phyloP scores from a whole-genome alignment of 2,888 invertebrate genomes.

The Agriopis marginaria region DNA sequence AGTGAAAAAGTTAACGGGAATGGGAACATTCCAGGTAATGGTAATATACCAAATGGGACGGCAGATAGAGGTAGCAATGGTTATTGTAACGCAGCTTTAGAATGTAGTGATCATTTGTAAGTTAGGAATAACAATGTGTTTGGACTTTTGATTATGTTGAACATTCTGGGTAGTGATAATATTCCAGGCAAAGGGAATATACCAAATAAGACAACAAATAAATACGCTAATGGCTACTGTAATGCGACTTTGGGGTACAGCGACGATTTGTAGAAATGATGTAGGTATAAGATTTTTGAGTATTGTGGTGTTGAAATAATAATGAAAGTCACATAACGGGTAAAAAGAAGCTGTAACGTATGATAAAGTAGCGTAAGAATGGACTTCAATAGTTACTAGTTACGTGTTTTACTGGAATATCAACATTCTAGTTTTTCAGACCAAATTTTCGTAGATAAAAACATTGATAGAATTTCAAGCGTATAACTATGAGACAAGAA shows the following conservation, averaged over 20 bases:
- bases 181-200: neutral
- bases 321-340: conserved; percentile 19
- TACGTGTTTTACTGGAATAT: neutral
- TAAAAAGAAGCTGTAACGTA: conserved; percentile 5
- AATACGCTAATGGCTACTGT: neutral
- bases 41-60: conserved; percentile 40
- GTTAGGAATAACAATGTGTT: conserved; percentile 10
- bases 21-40: conserved; percentile 38
- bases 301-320: neutral
- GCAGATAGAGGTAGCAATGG: conserved; percentile 63
- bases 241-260: neutral
- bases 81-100: conserved; percentile 78
- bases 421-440: neutral
- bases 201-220: neutral
- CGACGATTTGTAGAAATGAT: neutral
- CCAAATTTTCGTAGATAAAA: neutral
- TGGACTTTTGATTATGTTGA: conserved; percentile 3
- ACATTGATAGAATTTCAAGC: neutral
- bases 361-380: conserved; percentile 8
- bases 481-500: neutral
- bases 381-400: conserved; percentile 4
- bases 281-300: neutral
- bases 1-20: conserved; percentile 67
- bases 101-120: conserved; percentile 80
- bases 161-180: neutral